Conservation (phyloP, 2,888 invertebrate genomes). For the Nemotelus nigrinus region DNA sequence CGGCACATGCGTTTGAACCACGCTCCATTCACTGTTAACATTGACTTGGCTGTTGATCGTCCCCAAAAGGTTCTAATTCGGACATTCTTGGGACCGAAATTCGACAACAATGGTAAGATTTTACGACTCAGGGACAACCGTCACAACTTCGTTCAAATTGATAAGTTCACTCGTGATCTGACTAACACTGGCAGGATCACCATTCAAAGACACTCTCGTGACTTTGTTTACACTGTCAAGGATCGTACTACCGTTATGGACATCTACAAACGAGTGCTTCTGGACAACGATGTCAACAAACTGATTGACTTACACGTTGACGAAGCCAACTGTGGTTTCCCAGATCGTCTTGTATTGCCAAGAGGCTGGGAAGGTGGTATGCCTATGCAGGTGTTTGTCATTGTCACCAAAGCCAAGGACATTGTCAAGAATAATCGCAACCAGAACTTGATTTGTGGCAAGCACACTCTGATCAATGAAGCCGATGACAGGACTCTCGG, state of each 20-base stretch:
- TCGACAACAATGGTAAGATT: conserved; percentile 66
- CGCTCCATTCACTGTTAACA: conserved; percentile 72
- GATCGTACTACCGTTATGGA: conserved; percentile 68
- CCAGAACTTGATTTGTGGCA: conserved; percentile 51
- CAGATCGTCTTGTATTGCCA: conserved; percentile 72
- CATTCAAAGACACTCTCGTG: conserved; percentile 57
- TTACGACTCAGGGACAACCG: conserved; percentile 68
- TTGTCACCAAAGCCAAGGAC: conserved; percentile 60
- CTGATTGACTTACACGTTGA: conserved; percentile 64
- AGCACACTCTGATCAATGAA: conserved; percentile 57
- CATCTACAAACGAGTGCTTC: conserved; percentile 65
- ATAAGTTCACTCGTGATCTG: conserved; percentile 66
- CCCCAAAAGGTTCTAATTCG: conserved; percentile 70
- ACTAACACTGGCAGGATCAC: conserved; percentile 54
- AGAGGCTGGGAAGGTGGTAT: conserved; percentile 72
- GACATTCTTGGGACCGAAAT: conserved; percentile 77
- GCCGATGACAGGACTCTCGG: conserved; percentile 66
- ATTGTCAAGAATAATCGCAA: conserved; percentile 39
- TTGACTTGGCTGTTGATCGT: conserved; percentile 71
- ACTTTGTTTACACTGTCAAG: conserved; percentile 65
- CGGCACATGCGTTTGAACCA: conserved; percentile 78
- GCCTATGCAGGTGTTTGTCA: conserved; percentile 71
- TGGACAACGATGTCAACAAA: conserved; percentile 65
- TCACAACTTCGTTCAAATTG: conserved; percentile 70
- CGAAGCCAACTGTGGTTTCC: conserved; percentile 69